Base-by-base conservation (phyloP, 2,888 invertebrate genomes). In the Tryphoninae sp. region DNA sequence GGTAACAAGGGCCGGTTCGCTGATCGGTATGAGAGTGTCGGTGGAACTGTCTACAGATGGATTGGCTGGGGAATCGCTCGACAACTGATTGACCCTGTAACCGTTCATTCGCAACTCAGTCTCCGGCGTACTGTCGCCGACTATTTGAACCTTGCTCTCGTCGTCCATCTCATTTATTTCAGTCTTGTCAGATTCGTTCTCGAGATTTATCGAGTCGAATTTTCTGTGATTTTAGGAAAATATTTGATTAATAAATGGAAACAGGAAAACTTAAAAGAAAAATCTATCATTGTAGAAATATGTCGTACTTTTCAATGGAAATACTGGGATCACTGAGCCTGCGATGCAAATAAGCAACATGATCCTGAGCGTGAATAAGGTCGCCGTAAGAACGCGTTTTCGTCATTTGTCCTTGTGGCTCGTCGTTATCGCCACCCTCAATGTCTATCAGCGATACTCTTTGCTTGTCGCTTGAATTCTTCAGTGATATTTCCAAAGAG, bases 301-400 rank as follows among this genome's bases (percentile, higher is more conserved):
- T 19, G 45, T 91, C 93, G 92, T 92, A 95, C 96, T 95, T 95
- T 86, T 97, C 96, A 22, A 95, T 94, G 49, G 95, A 94, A 89
- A 97, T 94, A 92, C 94, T 97, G 53, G 98, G 97, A 92, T 98
- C 97, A 92, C 97, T 97, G 85, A 95, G 95, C 83, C 97, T 94
- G 78, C 98, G 93, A 84, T 95, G 95, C 83, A 93, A 89, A 88
- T 93, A 91, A 83, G 94, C 92, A 74, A 93, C 91, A 67, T 92
- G 92, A 89, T 95, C 95, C 33, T 94, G 94, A 77, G 95, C 95
- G 80, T 94, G 95, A 84, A 96, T 93, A 77, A 98, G 93, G 92
- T 98, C 96, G 84, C 97, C 97, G 91, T 96, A 97, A 0, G 97
- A 97, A 87, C 97, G 94, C 23, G 97, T 97, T 91, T 97, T 97